phyloP scores from a whole-genome alignment of 2,888 invertebrate genomes.

The Acleris sparsana region DNA sequence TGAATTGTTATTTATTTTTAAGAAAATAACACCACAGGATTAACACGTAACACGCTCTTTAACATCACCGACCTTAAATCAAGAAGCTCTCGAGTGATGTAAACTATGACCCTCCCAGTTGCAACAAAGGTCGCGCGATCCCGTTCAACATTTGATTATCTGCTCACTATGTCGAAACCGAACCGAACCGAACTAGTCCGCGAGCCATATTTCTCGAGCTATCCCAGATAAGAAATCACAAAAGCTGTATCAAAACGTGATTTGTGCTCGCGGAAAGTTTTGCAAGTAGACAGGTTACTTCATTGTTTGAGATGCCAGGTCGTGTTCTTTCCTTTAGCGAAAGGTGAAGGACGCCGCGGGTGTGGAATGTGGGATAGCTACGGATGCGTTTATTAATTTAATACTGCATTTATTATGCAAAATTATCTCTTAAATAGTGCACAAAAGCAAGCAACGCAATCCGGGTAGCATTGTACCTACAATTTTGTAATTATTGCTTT shows the following conservation, averaged over 20 bases:
- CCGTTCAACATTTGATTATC: constrained; percentile 63
- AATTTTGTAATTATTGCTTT: no score
- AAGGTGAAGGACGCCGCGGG: constrained; percentile 71
- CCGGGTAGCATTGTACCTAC: background rate
- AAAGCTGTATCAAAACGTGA: constrained; percentile 71
- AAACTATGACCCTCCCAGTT: constrained; percentile 35
- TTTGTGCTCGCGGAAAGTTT: constrained; percentile 65
- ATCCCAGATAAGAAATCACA: constrained; percentile 72
- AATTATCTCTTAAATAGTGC: constrained; percentile 51
- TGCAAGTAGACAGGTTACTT: constrained; percentile 62
- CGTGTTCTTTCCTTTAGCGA: constrained; percentile 65
- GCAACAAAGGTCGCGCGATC: constrained; percentile 43
- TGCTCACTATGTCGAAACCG: constrained; percentile 64
- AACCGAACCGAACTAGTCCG: constrained; percentile 59
- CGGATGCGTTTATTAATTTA: constrained; percentile 31
- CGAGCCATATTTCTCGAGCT: constrained; percentile 68
- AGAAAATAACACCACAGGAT: background rate
- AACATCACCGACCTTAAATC: constrained; percentile 24
- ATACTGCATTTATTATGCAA: constrained; percentile 57
- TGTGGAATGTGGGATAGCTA: constrained; percentile 61
- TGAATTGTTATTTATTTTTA: no score
- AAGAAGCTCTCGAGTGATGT: constrained; percentile 31
- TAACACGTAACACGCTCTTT: constrained; percentile 18
- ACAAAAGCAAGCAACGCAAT: constrained; percentile 40
- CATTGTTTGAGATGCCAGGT: constrained; percentile 65